These are phyloP conservation scores for Oncorhynchus masou DNA, from an alignment of 2,113 vertebrate species.

Conservation along the genomic window DNA sequence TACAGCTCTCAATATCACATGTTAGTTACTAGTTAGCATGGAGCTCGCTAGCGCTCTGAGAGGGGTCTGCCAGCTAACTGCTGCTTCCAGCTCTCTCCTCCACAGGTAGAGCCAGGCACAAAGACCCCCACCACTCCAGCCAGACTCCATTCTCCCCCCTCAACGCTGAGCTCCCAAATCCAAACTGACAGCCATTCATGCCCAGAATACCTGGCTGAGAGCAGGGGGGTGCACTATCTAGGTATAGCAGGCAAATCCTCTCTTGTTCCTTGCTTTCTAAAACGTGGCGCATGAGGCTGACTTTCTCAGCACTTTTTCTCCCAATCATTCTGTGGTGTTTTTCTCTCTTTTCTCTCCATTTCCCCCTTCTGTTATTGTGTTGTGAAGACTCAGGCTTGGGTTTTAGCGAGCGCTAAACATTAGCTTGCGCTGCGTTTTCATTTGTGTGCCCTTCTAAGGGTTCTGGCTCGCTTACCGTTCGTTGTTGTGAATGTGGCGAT, in stretches of 20 bases:
- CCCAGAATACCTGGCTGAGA: slow-evolving; percentile 73
- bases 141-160: slow-evolving; percentile 59
- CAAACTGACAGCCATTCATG: slow-evolving; percentile 78
- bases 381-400: neutral
- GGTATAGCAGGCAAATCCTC: slow-evolving; percentile 6
- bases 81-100: slow-evolving; percentile 53
- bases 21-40: too few relatives aligned
- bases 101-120: slow-evolving; percentile 65
- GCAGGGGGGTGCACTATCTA: neutral
- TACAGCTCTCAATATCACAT: too few relatives aligned
- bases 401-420: neutral
- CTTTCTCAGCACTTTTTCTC: neutral
- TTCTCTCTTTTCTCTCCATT: neutral
- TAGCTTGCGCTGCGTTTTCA: neutral
- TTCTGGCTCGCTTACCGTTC: neutral
- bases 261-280: neutral
- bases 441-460: neutral
- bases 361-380: neutral
- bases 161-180: slow-evolving; percentile 61
- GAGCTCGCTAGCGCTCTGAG: slow-evolving; percentile 34
- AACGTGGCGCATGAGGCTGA: neutral
- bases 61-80: slow-evolving; percentile 31
- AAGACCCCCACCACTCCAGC: slow-evolving; percentile 63
- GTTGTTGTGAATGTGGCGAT: neutral
- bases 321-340: neutral